Base-by-base conservation (phyloP, 1,140 invertebrate genomes). In the Psilanteris sp. region DNA sequence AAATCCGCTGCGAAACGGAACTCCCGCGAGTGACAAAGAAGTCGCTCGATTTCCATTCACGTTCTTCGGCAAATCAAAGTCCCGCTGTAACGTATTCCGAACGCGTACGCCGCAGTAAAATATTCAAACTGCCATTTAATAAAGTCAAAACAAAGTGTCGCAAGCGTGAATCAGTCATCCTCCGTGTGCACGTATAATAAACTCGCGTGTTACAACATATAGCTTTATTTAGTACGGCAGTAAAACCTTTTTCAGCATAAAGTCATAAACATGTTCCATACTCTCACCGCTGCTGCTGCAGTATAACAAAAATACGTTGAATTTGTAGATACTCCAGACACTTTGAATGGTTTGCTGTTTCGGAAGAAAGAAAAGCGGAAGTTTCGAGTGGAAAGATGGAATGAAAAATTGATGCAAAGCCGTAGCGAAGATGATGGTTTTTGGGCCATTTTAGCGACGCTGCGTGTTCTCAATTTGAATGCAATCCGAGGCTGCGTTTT, bases 131-230 rank as follows among this genome's bases (percentile, higher is more conserved):
- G 7, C 34, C 66, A 50, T 50, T 70, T 70, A 70, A 70, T 70
- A 70, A 70, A 59, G 66, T 70, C 66, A 70, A 59, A 70, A 59
- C 52, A 59, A 70, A 70, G 66, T 59, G 66, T 70, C 43, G 66
- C 66, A 41, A 43, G 44, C 44, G 66, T 70, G 54, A 70, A 70
- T 70, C 52, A 70, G 66, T 70, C 66, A 70, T 59, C 29, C 36
- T 29, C 34, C 52, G 27, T 59, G 36, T 52, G 66, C 54, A 59
- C 54, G 44, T 59, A 46, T 43, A 70, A 70, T 43, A 70, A 50
- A 34, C 66, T 34, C 34, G 52, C 44, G 32, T 68, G 39, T 48
- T 41, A 22, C 43, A 50, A 29, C 43, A 29, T 32, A 29, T 48
- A 39, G 54, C 66, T 52, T 70, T 61, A 70, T 70, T 70, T 70